phyloP scores from a whole-genome alignment of 2,797 vertebrate species.

The Pseudomugil tenellus region DNA sequence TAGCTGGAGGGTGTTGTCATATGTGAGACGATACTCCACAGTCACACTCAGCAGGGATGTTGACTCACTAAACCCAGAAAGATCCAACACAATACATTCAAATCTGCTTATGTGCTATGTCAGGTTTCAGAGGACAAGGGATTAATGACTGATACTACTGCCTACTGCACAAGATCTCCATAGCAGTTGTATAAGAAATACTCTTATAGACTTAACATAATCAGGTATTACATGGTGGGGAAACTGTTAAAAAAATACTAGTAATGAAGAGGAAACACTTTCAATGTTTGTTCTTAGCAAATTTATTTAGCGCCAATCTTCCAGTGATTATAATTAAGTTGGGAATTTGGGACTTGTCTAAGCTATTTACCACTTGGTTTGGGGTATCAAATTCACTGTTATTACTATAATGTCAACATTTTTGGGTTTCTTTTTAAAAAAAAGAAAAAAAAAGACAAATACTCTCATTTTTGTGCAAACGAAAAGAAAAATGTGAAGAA shows the following conservation, averaged over 20 bases:
- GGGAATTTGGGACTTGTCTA: too few relatives aligned
- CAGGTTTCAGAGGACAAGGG: slow-evolving; percentile 26
- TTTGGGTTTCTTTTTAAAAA: too few relatives aligned
- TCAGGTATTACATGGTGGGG: background rate
- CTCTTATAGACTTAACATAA: background rate
- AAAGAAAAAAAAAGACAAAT: too few relatives aligned
- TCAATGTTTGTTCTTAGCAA: too few relatives aligned
- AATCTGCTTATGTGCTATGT: slow-evolving; percentile 41
- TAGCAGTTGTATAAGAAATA: background rate
- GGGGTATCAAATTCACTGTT: too few relatives aligned
- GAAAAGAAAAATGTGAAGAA: too few relatives aligned
- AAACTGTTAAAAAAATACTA: background rate
- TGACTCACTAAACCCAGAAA: slow-evolving; percentile 52
- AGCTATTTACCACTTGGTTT: too few relatives aligned
- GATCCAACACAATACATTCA: slow-evolving; percentile 53
- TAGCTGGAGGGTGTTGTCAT: slow-evolving; percentile 41
- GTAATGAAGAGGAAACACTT: too few relatives aligned
- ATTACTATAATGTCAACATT: too few relatives aligned
- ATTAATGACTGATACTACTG: slow-evolving; percentile 20
- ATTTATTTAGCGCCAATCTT: too few relatives aligned
- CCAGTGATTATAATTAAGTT: too few relatives aligned
- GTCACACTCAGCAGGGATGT: slow-evolving; percentile 54
- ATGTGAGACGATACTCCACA: slow-evolving; percentile 49
- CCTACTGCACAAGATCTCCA: slow-evolving; percentile 5
- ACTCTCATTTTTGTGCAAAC: too few relatives aligned